Base-by-base conservation (phyloP, 37 sponge, comb jelly and placozoan species). In the Amphimedon queenslandica region DNA sequence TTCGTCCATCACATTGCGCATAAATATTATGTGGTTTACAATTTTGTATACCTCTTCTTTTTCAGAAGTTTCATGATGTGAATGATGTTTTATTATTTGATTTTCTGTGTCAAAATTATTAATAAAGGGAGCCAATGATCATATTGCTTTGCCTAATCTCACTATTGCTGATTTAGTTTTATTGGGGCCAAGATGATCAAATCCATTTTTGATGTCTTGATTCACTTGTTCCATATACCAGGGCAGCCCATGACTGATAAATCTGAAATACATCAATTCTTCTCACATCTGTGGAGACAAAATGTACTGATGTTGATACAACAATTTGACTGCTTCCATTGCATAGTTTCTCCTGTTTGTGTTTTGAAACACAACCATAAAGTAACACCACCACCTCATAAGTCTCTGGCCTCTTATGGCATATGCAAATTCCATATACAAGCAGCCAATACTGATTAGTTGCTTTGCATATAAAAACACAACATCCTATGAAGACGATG, bases 361-460 rank as follows among this genome's bases (percentile, higher is more conserved):
- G 30, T 23, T 42, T 27, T 28, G 29, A 69, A 77, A 67, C 34
- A 77, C 67, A 55, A 43, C n/a, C 34, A 77, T 37, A 28, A 77
- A 27, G 37, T 68, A 66, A 30, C 2, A 30, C 71, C 63, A 70
- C 34, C 71, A 70, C 27, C 65, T 25, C n/a, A n/a, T n/a, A n/a
- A n/a, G 40, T 64, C n/a, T n/a, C 31, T 28, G n/a, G 71, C 80
- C 33, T 79, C 80, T 79, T 30, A 70, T 70, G 35, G 63, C 71
- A 60, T 79, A 63, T 56, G 68, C 38, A 68, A 77, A 67, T 67
- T 77, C 78, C 24, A 67, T n/a, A 57, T 77, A 77, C 23, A 77
- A 32, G 25, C 55, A 77, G 2, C 78, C 68, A 25, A 77, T 8
- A 23, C 69, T 58, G 23, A 77, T 25, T 20, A 77, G 39, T 47